phyloP scores from a whole-genome alignment of 2,888 invertebrate genomes.

The Dryadula phaetusa region DNA sequence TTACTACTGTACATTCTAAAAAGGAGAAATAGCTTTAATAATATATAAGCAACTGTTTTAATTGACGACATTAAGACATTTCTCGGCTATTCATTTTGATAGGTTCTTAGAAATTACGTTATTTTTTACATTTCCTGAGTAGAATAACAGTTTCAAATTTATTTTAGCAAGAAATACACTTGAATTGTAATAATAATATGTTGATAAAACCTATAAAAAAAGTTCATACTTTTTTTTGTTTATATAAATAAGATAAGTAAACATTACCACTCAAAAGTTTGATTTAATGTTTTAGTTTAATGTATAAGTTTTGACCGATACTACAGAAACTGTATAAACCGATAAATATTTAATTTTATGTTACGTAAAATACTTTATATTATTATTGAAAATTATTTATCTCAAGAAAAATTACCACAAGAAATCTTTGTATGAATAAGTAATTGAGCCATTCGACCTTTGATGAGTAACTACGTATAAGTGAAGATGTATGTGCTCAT shows the following conservation, averaged over 20 bases:
- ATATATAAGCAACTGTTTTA: slow-evolving; percentile 9
- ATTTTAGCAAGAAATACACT: too few species aligned
- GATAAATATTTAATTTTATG: too few species aligned
- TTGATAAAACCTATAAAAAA: too few species aligned
- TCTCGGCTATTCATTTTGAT: background rate
- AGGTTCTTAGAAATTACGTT: slow-evolving; percentile 14
- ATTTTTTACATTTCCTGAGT: slow-evolving; percentile 9
- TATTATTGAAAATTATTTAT: background rate
- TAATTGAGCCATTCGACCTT: slow-evolving; percentile 15
- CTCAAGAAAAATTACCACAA: slow-evolving; percentile 9
- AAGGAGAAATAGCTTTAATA: background rate
- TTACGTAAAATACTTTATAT: too few species aligned
- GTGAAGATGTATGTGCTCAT: slow-evolving; percentile 9
- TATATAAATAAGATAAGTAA: too few species aligned
- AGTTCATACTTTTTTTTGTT: too few species aligned
- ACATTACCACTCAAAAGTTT: too few species aligned
- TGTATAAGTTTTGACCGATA: too few species aligned
- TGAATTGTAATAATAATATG: too few species aligned
- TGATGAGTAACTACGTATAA: slow-evolving; percentile 13
- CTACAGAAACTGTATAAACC: too few species aligned
- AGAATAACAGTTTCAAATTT: slow-evolving; percentile 2
- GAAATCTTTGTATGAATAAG: slow-evolving; percentile 16
- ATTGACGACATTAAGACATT: slow-evolving; percentile 2
- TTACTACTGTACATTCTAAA: too few species aligned
- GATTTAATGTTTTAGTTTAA: too few species aligned